Conservation (phyloP, 2,797 vertebrate species). For the Rousettus madagascariensis region DNA sequence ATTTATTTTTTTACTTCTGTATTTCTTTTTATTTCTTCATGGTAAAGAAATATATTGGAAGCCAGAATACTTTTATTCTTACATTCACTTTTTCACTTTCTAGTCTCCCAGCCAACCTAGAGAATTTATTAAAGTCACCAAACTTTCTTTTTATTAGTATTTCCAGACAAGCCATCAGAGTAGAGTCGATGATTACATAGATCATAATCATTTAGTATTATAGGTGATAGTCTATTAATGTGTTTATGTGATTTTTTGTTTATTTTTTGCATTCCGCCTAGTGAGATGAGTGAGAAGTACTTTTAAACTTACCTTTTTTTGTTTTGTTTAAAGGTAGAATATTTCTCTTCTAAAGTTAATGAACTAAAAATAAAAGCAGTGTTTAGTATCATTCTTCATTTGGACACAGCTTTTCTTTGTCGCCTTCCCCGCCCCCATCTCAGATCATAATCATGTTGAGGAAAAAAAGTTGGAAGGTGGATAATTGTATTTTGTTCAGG, state of each 20-base stretch:
- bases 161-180: neutral
- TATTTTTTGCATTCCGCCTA: neutral
- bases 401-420: neutral
- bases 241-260: neutral
- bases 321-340: slow-evolving; percentile 42
- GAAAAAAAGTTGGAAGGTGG: neutral
- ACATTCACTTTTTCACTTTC: neutral
- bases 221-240: neutral
- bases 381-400: neutral
- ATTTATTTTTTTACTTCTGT: slow-evolving; percentile 36
- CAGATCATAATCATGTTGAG: slow-evolving; percentile 53
- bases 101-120: neutral
- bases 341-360: slow-evolving; percentile 38
- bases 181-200: neutral
- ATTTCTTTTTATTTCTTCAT: slow-evolving; percentile 49
- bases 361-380: neutral
- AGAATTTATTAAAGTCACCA: slow-evolving; percentile 43
- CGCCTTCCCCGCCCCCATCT: neutral
- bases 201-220: neutral
- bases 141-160: neutral
- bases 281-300: slow-evolving; percentile 9
- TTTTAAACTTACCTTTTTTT: slow-evolving; percentile 13
- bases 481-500: slow-evolving; percentile 38
- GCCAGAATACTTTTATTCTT: neutral
- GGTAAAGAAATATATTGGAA: neutral